A percentile compares a stretch with the other conserved stretches of the same genome.
These are phyloP conservation scores for Aphaenogaster floridana DNA, from an alignment of 1,140 invertebrate genomes.

Conservation along the genomic window DNA sequence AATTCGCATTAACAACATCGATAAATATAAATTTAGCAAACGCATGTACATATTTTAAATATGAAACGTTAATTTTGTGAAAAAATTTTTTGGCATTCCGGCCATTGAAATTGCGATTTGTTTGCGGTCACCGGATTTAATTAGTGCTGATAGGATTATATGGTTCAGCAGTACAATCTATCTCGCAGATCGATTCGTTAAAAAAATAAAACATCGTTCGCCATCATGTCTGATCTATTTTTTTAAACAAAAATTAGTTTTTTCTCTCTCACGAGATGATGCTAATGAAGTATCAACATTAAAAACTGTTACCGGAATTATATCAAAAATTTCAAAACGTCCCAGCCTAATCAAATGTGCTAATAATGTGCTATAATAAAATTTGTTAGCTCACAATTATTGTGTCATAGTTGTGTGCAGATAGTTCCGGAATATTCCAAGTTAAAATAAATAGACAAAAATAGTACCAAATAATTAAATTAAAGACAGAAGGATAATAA, in stretches of 20 bases:
- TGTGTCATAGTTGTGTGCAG: neutral
- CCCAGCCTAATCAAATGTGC: neutral
- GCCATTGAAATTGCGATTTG: conserved; percentile 10
- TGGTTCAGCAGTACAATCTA: neutral
- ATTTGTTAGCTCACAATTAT: neutral
- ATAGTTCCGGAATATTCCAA: neutral
- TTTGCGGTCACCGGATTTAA: conserved; percentile 33
- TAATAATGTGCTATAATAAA: conserved; percentile 6
- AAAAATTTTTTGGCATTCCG: conserved; percentile 5
- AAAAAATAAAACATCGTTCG: conserved; percentile 20
- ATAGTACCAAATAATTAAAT: neutral
- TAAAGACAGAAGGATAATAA: neutral
- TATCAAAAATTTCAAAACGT: neutral
- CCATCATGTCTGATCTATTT: neutral
- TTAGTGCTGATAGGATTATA: conserved; percentile 46
- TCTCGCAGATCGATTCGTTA: neutral
- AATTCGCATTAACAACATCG: neutral
- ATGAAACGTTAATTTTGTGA: neutral
- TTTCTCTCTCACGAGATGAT: conserved; percentile 11
- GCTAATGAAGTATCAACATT: neutral
- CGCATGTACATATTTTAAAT: neutral
- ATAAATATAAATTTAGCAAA: conserved; percentile 1
- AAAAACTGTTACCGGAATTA: neutral
- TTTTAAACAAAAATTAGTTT: conserved; percentile 16
- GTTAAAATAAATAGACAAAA: conserved; percentile 7